Conservation (phyloP, 2,888 invertebrate species). For the Oeneis ivallda region DNA sequence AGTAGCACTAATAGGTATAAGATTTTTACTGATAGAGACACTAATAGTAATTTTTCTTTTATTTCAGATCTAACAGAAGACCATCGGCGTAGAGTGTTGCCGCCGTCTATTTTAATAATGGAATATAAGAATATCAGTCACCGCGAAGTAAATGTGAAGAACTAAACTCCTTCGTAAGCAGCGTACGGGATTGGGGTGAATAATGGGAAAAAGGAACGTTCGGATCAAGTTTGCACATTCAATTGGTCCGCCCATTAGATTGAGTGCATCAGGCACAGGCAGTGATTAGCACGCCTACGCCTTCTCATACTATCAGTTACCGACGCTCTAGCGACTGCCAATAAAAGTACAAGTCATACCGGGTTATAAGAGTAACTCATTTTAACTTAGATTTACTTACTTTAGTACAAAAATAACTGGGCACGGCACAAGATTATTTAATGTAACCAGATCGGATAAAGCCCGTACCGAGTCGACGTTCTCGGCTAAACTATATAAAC, state of each 20-base stretch:
- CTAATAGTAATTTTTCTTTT: slow-evolving; percentile 29
- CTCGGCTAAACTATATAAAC: slow-evolving; percentile 73
- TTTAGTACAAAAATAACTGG: slow-evolving; percentile 72
- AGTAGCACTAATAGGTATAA: not conserved
- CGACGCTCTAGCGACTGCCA: slow-evolving; percentile 79
- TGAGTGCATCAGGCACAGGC: slow-evolving; percentile 60
- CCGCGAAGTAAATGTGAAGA: slow-evolving; percentile 48
- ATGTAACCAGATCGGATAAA: slow-evolving; percentile 59
- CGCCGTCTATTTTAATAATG: slow-evolving; percentile 30
- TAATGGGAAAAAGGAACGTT: slow-evolving; percentile 80
- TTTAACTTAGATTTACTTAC: slow-evolving; percentile 74
- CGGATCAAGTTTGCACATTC: slow-evolving; percentile 78
- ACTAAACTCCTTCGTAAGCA: slow-evolving; percentile 59
- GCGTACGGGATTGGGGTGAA: slow-evolving; percentile 67
- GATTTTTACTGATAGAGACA: not conserved
- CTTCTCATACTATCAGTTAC: slow-evolving; percentile 71
- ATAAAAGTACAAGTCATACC: slow-evolving; percentile 80
- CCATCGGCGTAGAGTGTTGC: slow-evolving; percentile 17
- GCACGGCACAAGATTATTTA: slow-evolving; percentile 41
- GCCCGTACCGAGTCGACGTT: slow-evolving; percentile 58
- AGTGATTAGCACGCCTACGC: slow-evolving; percentile 65
- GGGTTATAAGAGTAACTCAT: slow-evolving; percentile 63
- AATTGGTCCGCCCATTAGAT: slow-evolving; percentile 74
- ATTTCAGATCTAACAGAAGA: slow-evolving; percentile 39
- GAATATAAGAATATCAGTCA: slow-evolving; percentile 35